phyloP scores from a whole-genome alignment of 2,113 vertebrate species.

The Cyprinodon variegatus region DNA sequence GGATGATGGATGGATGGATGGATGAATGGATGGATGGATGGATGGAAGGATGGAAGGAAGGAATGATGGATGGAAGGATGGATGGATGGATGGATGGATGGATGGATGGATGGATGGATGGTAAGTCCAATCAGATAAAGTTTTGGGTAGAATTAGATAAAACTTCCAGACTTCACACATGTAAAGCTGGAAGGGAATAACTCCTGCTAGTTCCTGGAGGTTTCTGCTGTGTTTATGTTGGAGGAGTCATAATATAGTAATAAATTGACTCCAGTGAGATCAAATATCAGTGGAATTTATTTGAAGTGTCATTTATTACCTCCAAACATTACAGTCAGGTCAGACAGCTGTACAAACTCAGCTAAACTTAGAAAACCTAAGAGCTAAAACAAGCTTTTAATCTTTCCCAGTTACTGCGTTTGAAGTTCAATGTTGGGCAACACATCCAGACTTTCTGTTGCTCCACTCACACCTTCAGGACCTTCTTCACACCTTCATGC shows the following conservation, averaged over 20 bases:
- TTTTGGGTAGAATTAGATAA: no score
- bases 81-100: no score
- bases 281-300: conserved; percentile 55
- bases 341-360: conserved; percentile 50
- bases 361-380: background rate
- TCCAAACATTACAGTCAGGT: conserved; percentile 8
- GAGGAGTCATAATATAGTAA: conserved; percentile 1
- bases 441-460: conserved; percentile 4
- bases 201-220: no score
- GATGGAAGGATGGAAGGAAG: no score
- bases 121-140: no score
- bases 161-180: no score
- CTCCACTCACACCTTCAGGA: background rate
- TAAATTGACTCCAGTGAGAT: conserved; percentile 52
- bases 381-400: conserved; percentile 9
- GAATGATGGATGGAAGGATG: no score
- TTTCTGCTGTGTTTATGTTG: no score
- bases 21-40: no score
- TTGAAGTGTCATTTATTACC: conserved; percentile 24
- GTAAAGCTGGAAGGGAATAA: no score
- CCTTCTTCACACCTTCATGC: conserved; percentile 22
- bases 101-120: no score
- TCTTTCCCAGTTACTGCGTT: conserved; percentile 4
- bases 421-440: conserved; percentile 3
- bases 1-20: no score